Conservation (phyloP, 2,797 vertebrate genomes). For the Myripristis murdjan region DNA sequence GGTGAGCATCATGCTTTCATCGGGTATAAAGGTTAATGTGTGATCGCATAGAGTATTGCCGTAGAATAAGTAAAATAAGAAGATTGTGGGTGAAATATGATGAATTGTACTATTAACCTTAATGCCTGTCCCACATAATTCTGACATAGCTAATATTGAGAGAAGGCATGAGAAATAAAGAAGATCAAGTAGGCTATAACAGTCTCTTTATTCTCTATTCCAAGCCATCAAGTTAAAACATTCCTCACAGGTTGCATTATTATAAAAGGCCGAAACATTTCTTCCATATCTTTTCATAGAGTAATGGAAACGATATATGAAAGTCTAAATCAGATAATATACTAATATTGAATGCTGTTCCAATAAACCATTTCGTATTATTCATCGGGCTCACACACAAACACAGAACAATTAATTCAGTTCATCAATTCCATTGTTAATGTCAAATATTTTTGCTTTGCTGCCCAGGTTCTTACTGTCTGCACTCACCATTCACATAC, state of each 20-base stretch:
- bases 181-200: constrained; percentile 79
- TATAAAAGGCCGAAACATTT: constrained; percentile 82
- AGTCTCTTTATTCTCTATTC: constrained; percentile 85
- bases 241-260: constrained; percentile 77
- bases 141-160: constrained; percentile 18
- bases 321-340: constrained; percentile 85
- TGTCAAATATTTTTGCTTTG: constrained; percentile 61
- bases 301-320: constrained; percentile 85
- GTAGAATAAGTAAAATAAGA: not conserved
- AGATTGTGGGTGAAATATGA: not conserved
- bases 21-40: not conserved
- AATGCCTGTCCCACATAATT: constrained; percentile 19
- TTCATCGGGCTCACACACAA: constrained; percentile 75
- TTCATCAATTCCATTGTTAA: constrained; percentile 69
- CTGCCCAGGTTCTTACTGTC: constrained; percentile 50
- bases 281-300: constrained; percentile 72
- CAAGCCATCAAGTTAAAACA: constrained; percentile 84
- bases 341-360: constrained; percentile 80
- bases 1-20: not conserved
- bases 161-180: constrained; percentile 56
- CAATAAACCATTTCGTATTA: constrained; percentile 73
- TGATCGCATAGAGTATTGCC: constrained; percentile 1
- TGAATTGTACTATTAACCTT: constrained; percentile 1
- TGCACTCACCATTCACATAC: constrained; percentile 47
- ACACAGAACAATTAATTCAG: constrained; percentile 75